A percentile compares a stretch with the other conserved stretches of the same genome.
phyloP scores from a whole-genome alignment of 2,113 vertebrate genomes.

The Oryzias melastigma region DNA sequence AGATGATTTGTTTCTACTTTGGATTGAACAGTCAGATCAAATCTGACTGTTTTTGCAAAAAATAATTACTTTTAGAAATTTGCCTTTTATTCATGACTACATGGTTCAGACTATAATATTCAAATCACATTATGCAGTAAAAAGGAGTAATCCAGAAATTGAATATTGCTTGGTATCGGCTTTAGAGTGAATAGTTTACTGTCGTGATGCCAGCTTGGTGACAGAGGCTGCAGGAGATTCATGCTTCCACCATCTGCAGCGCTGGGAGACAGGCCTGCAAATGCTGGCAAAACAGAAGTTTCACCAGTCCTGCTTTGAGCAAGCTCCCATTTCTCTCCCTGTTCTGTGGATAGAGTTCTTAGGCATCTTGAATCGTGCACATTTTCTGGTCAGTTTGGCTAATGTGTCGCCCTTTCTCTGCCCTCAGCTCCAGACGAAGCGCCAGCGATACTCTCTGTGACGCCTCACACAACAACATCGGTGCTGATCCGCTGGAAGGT shows the following conservation, averaged over 20 bases:
- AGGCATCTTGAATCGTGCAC: conserved; percentile 18
- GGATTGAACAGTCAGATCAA: no score
- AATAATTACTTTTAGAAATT: no score
- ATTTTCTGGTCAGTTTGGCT: conserved; percentile 54
- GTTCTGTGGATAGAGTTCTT: conserved; percentile 52
- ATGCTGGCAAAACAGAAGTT: conserved; percentile 19
- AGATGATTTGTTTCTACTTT: no score
- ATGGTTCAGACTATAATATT: no score
- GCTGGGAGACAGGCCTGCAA: conserved; percentile 28
- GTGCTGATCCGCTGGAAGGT: conserved; percentile 97
- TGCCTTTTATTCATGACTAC: no score
- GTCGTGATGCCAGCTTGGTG: conserved; percentile 19
- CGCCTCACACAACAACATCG: conserved; percentile 92
- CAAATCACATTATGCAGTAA: no score
- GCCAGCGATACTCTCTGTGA: conserved; percentile 88
- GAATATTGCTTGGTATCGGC: neutral
- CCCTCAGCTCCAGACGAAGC: conserved; percentile 87
- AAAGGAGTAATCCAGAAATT: neutral
- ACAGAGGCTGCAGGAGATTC: conserved; percentile 37
- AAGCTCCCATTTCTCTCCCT: conserved; percentile 28
- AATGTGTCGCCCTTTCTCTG: conserved; percentile 36
- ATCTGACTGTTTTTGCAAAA: no score
- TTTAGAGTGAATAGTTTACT: conserved; percentile 18
- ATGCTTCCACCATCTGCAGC: conserved; percentile 36
- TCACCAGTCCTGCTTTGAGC: conserved; percentile 3